Base-by-base conservation (phyloP, 35 echinoderm and acorn worm genomes). In the Chiridota heheva region DNA sequence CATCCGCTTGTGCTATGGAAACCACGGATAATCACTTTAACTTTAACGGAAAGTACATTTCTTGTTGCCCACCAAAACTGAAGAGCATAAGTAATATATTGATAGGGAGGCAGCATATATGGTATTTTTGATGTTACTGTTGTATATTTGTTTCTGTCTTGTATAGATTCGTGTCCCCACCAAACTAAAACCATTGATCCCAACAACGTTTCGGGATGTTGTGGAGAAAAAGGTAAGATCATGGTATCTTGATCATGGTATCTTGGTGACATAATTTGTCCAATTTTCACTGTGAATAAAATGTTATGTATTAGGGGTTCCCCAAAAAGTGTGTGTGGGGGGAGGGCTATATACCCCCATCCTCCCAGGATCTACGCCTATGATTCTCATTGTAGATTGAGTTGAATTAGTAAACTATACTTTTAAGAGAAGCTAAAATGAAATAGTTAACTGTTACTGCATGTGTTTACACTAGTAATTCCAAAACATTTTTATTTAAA, bases 151-250 rank as follows among this genome's bases (percentile, higher is more conserved):
- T n/a, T n/a, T n/a, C n/a, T n/a, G n/a, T n/a, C n/a, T n/a, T n/a
- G n/a, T n/a, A n/a, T n/a, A n/a, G n/a, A n/a, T n/a, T n/a, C n/a
- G n/a, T n/a, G n/a, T n/a, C n/a, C n/a, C n/a, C n/a, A n/a, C n/a
- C n/a, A n/a, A n/a, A n/a, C n/a, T n/a, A n/a, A n/a, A n/a, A n/a
- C n/a, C n/a, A n/a, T n/a, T n/a, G n/a, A 61, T 96, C 17, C 92
- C 92, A 58, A 90, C 87, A 67, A 96, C 82, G 5, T 90, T 96
- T 67, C 76, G 81, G 42, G 92, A 96, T 70, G 58, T 96, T 0
- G 76, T 96, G 1, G 92, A 90, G 37, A 96, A 80, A 61, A 96
- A 96, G 87, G 92, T 96, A 87, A 73, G 32, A 40, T 2, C 5
- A 26, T 25, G 18, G 33, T 28, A 45, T 33, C 13, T 67, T 35